Evolutionary conservation across 1,140 invertebrate species (phyloP).

Genomic region (Zaprionus inermis): DNA sequence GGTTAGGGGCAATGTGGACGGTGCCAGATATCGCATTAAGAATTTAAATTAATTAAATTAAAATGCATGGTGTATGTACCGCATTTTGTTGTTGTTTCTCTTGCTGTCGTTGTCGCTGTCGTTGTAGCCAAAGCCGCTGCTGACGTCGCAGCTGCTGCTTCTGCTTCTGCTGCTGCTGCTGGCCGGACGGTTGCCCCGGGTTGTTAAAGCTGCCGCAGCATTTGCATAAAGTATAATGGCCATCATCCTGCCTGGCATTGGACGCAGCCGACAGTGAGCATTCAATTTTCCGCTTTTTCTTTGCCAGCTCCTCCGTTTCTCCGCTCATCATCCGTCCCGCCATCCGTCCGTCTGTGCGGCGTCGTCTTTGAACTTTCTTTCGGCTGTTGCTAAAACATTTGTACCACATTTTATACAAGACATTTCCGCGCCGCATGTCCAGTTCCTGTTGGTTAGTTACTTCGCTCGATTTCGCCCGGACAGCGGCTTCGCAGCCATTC

Average conservation of each 20-base stretch:
- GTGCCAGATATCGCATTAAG: slow-evolving; percentile 73
- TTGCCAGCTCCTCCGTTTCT: slow-evolving; percentile 7
- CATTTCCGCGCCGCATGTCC: slow-evolving; percentile 79
- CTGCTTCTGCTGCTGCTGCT: slow-evolving; percentile 4
- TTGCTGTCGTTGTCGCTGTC: slow-evolving; percentile 22
- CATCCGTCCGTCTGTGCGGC: slow-evolving; percentile 18
- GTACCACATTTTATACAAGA: slow-evolving; percentile 71
- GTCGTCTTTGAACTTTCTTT: slow-evolving; percentile 77
- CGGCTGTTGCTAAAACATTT: slow-evolving; percentile 72
- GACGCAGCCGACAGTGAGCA: slow-evolving; percentile 61
- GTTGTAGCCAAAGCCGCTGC: slow-evolving; percentile 1
- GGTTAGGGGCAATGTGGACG: slow-evolving; percentile 51
- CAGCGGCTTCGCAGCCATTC: slow-evolving; percentile 36
- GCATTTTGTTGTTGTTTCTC: slow-evolving; percentile 23
- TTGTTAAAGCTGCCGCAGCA: slow-evolving; percentile 79
- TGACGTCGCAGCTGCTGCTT: background rate
- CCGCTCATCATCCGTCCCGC: no score
- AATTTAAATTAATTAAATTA: slow-evolving; percentile 82
- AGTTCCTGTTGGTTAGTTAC: slow-evolving; percentile 60
- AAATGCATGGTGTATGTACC: slow-evolving; percentile 65
- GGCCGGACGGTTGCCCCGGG: slow-evolving; percentile 44
- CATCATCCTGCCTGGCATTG: slow-evolving; percentile 60
- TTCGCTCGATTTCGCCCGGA: slow-evolving; percentile 62
- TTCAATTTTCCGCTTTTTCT: slow-evolving; percentile 79
- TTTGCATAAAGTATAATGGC: slow-evolving; percentile 81